Evolutionary conservation across 2,797 vertebrate species (phyloP), one percentile per base, ranked within the genome.

Genomic region (Acanthis flammea): DNA sequence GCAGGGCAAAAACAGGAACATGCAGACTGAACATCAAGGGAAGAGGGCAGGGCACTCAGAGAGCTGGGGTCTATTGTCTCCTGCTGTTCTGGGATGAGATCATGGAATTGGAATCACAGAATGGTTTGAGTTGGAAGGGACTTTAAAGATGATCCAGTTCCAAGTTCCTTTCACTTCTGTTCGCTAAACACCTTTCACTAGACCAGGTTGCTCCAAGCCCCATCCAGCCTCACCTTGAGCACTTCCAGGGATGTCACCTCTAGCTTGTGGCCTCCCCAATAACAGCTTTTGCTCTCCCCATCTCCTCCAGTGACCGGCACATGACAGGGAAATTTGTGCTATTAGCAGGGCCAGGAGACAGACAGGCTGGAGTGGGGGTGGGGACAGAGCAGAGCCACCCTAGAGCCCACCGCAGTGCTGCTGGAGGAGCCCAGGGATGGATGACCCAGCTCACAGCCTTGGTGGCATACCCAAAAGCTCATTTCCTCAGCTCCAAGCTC

Each of bases 271-370:
- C 28, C 28, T 61, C 22, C 28, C 37, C 30, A 21, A 0, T 22
- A 48, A 23, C 14, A 62, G 24, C 35, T 37, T 80, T 80, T 8
- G 1, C 50, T 33, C 42, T 39, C 48, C 28, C 9, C 22, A 6
- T 55, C 60, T 54, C 27, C 53, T 77, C 39, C 48, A 30, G 62
- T 1, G 2, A 21, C 24, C 5, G 1, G 31, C 21, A 41, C 1
- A 0, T 53, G 37, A 27, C 9, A 0, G 0, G 44, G 13, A 55
- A 24, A 45, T 35, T 19, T 7, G 11, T 83, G 51, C 51, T 25
- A 1, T 73, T 47, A 33, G 28, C 28, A 35, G 44, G 31, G n/a
- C 5, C 55, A 28, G 53, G 48, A 75, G 30, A 33, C 8, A 15
- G 28, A 44, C 31, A 4, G 10, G 8, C 61, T 63, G 28, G 50